Percentiles rank a stretch among this genome's conserved stretches.
Evolutionary conservation across 2,888 invertebrate species (phyloP).

Genomic region (Nipponacmea schrenckii): DNA sequence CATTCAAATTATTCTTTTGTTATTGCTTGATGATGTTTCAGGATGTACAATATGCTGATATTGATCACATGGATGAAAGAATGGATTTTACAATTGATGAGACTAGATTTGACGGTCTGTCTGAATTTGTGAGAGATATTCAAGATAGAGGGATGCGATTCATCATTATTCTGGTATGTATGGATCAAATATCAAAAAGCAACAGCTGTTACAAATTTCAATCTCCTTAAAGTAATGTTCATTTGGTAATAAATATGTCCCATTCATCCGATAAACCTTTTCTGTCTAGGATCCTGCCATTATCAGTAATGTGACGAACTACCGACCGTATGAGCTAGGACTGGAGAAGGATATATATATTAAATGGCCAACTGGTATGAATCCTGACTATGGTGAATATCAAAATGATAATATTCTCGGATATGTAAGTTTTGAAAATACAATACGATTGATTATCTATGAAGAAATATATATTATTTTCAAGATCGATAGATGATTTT

Average conservation of each 20-base stretch:
- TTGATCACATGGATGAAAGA: conserved; percentile 61
- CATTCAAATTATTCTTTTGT: too few relatives aligned
- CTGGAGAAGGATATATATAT: conserved; percentile 48
- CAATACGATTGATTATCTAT: not conserved
- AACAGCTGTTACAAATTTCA: too few relatives aligned
- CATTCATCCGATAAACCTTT: too few relatives aligned
- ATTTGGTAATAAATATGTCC: too few relatives aligned
- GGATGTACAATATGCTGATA: conserved; percentile 66
- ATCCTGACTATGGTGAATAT: conserved; percentile 40
- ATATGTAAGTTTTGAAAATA: conserved; percentile 40
- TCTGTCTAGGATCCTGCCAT: conserved; percentile 47
- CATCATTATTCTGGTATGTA: conserved; percentile 58
- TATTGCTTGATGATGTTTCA: conserved; percentile 23
- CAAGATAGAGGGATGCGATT: conserved; percentile 55
- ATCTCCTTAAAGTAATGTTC: too few relatives aligned
- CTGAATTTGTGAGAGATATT: conserved; percentile 54
- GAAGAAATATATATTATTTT: not conserved
- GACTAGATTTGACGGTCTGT: conserved; percentile 50
- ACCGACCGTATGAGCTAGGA: conserved; percentile 54
- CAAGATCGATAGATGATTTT: too few relatives aligned
- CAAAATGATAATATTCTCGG: conserved; percentile 49
- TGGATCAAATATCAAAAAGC: not conserved
- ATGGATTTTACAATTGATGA: conserved; percentile 61
- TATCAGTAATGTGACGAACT: conserved; percentile 43
- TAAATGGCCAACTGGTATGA: conserved; percentile 53